Evolutionary conservation across 1,140 invertebrate genomes (phyloP), one percentile per base, ranked within the genome.

Genomic region (Stegodyphus mimosarum): DNA sequence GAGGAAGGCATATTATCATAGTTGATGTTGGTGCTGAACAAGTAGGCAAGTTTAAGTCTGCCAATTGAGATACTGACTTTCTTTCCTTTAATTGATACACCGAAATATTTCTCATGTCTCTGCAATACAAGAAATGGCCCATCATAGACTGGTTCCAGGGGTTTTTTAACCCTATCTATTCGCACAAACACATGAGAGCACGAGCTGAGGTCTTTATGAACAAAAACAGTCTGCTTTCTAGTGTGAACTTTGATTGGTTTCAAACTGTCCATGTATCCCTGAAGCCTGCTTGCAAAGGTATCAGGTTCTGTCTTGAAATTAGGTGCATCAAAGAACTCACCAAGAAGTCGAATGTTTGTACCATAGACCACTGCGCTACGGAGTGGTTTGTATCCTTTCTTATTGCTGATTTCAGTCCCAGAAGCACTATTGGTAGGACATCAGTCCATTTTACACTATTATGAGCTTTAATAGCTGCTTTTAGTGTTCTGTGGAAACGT

Each of bases 391-490:
- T 51, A 15, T 71, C 69, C 9, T 6, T 0, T 15, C 69, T 71
- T 10, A 71, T 71, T 13, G 49, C 69, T 15, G 48, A 49, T 51
- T 33, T 13, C 5, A 71, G 69, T 49, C 33, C 66, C n/a, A 71
- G 11, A 49, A 71, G 48, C 10, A 71, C 69, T 0, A 33, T 50
- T 13, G 69, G 49, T 49, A 71, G 11, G 50, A 71, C 50, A 10
- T 71, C 69, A 15, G 69, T 71, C 69, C 33, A 71, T 10, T 71
- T 50, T 10, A 69, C 66, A 71, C 50, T 50, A 0, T 53, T 55
- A 18, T 75, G 52, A n/a, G 72, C 72, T 55, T 55, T 74, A 33
- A 55, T 74, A 11, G 51, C 72, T 6, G 72, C 55, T 75, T 75
- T 75, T 13, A 75, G 18, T 11, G 72, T 55, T 60, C 15, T 75